phyloP scores from a whole-genome alignment of 2,797 vertebrate genomes.

The Pelobates cultripes region DNA sequence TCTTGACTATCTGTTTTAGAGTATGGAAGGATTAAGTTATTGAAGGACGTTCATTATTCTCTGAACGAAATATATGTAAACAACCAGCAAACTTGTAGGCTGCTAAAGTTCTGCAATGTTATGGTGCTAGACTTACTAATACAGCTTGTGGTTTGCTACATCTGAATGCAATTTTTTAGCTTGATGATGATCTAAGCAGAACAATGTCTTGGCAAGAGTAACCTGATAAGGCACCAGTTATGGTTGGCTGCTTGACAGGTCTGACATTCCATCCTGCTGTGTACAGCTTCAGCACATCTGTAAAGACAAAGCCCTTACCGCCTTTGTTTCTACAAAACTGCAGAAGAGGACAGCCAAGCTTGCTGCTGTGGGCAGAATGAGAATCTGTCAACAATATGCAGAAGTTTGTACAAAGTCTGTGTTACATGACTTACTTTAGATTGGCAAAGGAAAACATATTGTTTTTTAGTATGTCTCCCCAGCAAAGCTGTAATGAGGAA shows the following conservation, averaged over 20 bases:
- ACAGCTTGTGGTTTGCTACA: constrained; percentile 61
- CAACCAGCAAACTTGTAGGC: constrained; percentile 37
- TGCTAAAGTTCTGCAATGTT: constrained; percentile 29
- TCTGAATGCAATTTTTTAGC: constrained; percentile 72
- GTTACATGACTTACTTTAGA: constrained; percentile 38
- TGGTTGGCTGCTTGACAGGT: constrained; percentile 62
- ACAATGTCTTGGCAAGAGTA: constrained; percentile 66
- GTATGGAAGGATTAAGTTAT: constrained; percentile 14
- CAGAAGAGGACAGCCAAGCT: constrained; percentile 33
- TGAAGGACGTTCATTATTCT: constrained; percentile 29
- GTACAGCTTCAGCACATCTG: constrained; percentile 55
- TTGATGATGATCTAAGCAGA: constrained; percentile 55
- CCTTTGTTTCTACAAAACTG: constrained; percentile 57
- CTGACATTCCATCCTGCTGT: constrained; percentile 62
- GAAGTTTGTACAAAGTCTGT: constrained; percentile 20
- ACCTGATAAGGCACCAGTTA: constrained; percentile 71
- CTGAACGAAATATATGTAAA: constrained; percentile 26
- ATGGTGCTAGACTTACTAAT: constrained; percentile 40
- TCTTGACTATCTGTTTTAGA: constrained; percentile 19
- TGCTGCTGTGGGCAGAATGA: constrained; percentile 55
- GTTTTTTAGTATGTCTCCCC: constrained; percentile 33
- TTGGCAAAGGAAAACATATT: constrained; percentile 47
- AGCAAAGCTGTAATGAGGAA: constrained; percentile 49
- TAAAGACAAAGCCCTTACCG: constrained; percentile 59
- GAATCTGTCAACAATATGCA: constrained; percentile 58